Evolutionary conservation across 2,888 invertebrate genomes (phyloP), one percentile per base, ranked within the genome.

Genomic region (Hydroisotoma schaefferi): DNA sequence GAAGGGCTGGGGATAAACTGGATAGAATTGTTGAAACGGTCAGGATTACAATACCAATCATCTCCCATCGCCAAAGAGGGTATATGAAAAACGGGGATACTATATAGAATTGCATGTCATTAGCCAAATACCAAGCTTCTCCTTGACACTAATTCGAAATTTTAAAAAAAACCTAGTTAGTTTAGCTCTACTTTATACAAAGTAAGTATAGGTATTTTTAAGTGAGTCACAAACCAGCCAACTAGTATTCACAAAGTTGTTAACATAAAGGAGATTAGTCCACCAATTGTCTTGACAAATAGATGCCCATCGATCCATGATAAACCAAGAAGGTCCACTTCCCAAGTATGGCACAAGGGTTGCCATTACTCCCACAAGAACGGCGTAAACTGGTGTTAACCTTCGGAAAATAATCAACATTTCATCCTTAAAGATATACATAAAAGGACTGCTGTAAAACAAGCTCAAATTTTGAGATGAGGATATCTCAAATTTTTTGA

Each of bases 1-100:
- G 22, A 4, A 63, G 40, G 10, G 38, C 54, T 12, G 63, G 68
- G 5, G 40, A 37, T 1, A 49, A 15, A 40, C 49, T 27, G 0
- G 70, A 63, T 0, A 55, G 63, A n/a, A 68, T 26, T 3, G 57
- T 56, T 10, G 53, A 47, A 4, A 66, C 78, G 5, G 83, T 81
- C 60, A 85, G 78, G 2, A 82, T 70, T 8, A 82, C 76, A 59
- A 82, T 79, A 3, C 84, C 82, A 18, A 83, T 74, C 27, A 81
- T 78, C 0, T 81, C 80, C 61, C 61, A 60, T 38, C 52, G 59
- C 65, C 65, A 67, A 20, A 71, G n/a, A 1, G 62, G 65, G 29
- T 60, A 65, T 2, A 68, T 12, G 18, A 69, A 44, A 10, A 71
- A 55, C 1, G 71, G 68, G 1, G 68, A 59, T 6, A 71, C 15